Percentiles rank a stretch among this genome's conserved stretches.
Conservation (phyloP, 2,113 vertebrate species). For the Triplophysa tibetana region DNA sequence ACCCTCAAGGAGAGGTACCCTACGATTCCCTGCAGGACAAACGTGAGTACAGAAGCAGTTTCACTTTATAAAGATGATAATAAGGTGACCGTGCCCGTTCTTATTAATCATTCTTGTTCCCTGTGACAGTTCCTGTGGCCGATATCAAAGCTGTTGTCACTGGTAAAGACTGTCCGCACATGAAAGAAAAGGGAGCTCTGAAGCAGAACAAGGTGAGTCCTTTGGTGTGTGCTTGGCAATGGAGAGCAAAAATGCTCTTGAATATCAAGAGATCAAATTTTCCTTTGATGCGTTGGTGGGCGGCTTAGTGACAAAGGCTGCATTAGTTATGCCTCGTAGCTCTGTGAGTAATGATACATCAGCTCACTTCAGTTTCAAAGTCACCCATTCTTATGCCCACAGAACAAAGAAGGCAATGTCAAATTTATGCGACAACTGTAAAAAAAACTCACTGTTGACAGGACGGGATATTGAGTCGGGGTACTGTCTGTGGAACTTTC, state of each 20-base stretch:
- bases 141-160: slow-evolving; percentile 99
- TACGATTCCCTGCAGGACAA: slow-evolving; percentile 98
- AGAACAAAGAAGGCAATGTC: slow-evolving; percentile 28
- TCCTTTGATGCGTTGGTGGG: slow-evolving; percentile 25
- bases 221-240: slow-evolving; percentile 38
- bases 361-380: slow-evolving; percentile 27
- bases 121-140: slow-evolving; percentile 90
- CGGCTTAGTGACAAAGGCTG: slow-evolving; percentile 41
- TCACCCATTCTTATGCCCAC: slow-evolving; percentile 8
- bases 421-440: slow-evolving; percentile 21
- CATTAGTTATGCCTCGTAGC: slow-evolving; percentile 51
- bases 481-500: not conserved
- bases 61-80: too few relatives aligned
- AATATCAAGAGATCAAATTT: slow-evolving; percentile 33
- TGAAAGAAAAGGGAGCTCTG: slow-evolving; percentile 99
- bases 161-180: slow-evolving; percentile 98
- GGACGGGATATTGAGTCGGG: not conserved
- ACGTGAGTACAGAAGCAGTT: slow-evolving; percentile 76
- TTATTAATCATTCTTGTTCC: slow-evolving; percentile 50
- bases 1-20: slow-evolving; percentile 93
- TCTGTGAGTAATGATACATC: slow-evolving; percentile 35
- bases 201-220: slow-evolving; percentile 93
- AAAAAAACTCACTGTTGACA: slow-evolving; percentile 8
- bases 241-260: slow-evolving; percentile 48
- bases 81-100: not conserved